Conservation (phyloP, 1,140 invertebrate species). For the Oncopodura yosiiana region DNA sequence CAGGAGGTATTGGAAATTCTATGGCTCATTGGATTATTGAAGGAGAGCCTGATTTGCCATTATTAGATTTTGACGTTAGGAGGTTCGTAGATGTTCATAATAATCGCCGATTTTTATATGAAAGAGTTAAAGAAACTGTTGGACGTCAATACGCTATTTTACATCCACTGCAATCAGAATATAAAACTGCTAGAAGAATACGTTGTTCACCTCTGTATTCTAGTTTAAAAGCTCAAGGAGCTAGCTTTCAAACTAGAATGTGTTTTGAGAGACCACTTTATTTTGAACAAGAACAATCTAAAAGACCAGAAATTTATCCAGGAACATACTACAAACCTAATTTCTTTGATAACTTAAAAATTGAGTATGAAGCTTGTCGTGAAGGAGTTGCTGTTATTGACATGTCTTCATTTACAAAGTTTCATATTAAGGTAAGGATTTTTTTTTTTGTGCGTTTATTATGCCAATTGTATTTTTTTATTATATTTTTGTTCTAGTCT, state of each 20-base stretch:
- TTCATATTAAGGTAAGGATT: conserved; percentile 74
- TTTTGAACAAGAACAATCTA: conserved; percentile 55
- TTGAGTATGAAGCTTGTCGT: conserved; percentile 87
- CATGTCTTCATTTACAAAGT: conserved; percentile 96
- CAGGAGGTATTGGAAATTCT: conserved; percentile 66
- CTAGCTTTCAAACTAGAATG: conserved; percentile 97
- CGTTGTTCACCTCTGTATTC: conserved; percentile 95
- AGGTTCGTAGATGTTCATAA: conserved; percentile 92
- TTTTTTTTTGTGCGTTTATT: conserved; percentile 3
- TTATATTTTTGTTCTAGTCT: conserved; percentile 47
- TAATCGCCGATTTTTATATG: conserved; percentile 82
- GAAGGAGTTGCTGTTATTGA: conserved; percentile 87
- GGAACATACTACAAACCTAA: conserved; percentile 60
- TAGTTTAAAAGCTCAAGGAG: conserved; percentile 77
- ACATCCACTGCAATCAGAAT: conserved; percentile 71
- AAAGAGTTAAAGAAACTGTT: conserved; percentile 86
- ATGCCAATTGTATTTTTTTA: neutral
- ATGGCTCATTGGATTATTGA: conserved; percentile 75
- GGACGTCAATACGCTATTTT: conserved; percentile 74
- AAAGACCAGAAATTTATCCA: conserved; percentile 28
- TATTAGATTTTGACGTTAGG: conserved; percentile 84
- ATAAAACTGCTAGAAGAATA: conserved; percentile 77
- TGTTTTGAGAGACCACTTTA: conserved; percentile 93
- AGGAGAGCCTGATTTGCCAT: conserved; percentile 63
- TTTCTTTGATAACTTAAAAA: conserved; percentile 82